Evolutionary conservation across 2,797 vertebrate species (phyloP), one percentile per base, ranked within the genome.

Genomic region (Paedocypris micromegethes): DNA sequence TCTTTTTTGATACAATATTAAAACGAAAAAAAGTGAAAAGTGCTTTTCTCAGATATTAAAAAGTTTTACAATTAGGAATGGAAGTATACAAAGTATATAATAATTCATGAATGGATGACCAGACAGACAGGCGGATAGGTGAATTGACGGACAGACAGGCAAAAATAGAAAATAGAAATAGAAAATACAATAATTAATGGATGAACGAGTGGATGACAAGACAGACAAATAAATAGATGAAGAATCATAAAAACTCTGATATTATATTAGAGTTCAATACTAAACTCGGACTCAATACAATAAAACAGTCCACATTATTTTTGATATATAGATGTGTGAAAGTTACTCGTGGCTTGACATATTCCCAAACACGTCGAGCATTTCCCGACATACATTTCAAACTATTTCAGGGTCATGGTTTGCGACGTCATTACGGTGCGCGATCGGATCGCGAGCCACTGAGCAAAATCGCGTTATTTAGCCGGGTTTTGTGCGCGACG

Each of bases 401-500:
- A 42, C 6, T 9, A 37, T 5, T 55, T 3, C 50, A 57, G 55
- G 53, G 1, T 8, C 44, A 7, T 41, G 9, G 52, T 40, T 2
- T 7, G 4, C 6, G 6, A 38, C 47, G 49, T 68, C 44, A 5
- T 50, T 3, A 6, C 9, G 5, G 7, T 9, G 49, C 6, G 23
- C 4, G 9, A 54, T 41, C 9, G 4, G 38, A 41, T n/a, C 42
- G 41, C 54, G 50, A 39, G 47, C 43, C 50, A 57, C 1, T 56
- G 3, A 54, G 63, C 48, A 49, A n/a, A 45, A 47, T 44, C 9
- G 50, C 53, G 58, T 54, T 61, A 48, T 54, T 68, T 52, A 37
- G 53, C 64, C 49, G 43, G 57, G 8, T 46, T 60, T 55, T 56
- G 23, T 46, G 9, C 39, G 55, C 57, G 45, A 44, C 58, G 70